A percentile compares a stretch with the other conserved stretches of the same genome.
These are phyloP conservation scores for Accipiter virgatus DNA, from an alignment of 2,113 vertebrate species.

Conservation along the genomic window DNA sequence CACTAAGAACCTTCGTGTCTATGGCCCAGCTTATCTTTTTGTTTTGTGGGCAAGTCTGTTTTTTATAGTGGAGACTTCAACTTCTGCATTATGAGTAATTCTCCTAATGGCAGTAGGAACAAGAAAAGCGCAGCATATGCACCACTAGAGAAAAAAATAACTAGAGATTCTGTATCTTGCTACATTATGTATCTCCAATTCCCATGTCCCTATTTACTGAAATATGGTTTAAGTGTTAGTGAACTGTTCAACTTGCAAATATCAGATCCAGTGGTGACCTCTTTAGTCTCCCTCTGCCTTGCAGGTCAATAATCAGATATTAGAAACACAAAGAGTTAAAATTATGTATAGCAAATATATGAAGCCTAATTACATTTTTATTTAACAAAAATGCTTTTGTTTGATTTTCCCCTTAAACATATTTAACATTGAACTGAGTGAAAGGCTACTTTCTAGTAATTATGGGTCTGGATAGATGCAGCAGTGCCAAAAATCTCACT, in stretches of 20 bases:
- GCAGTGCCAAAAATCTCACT: not conserved
- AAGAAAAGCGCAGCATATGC: not conserved
- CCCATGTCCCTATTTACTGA: not conserved
- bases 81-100: not conserved
- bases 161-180: not conserved
- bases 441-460: not conserved
- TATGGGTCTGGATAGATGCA: not conserved
- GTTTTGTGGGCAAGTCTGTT: not conserved
- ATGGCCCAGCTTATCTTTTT: not conserved
- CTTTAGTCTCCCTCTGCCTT: not conserved
- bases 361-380: not conserved
- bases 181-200: not conserved
- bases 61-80: not conserved
- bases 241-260: not conserved
- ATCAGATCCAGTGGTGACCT: not conserved
- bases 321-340: not conserved
- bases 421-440: not conserved
- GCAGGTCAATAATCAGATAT: not conserved
- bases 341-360: accelerated
- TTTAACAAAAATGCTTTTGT: not conserved
- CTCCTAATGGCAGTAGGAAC: not conserved
- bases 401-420: not conserved
- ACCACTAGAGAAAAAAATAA: not conserved
- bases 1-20: not conserved
- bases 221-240: not conserved